Evolutionary conservation across 2,888 invertebrate species (phyloP), one percentile per base, ranked within the genome.

Genomic region (Elysia crispata): DNA sequence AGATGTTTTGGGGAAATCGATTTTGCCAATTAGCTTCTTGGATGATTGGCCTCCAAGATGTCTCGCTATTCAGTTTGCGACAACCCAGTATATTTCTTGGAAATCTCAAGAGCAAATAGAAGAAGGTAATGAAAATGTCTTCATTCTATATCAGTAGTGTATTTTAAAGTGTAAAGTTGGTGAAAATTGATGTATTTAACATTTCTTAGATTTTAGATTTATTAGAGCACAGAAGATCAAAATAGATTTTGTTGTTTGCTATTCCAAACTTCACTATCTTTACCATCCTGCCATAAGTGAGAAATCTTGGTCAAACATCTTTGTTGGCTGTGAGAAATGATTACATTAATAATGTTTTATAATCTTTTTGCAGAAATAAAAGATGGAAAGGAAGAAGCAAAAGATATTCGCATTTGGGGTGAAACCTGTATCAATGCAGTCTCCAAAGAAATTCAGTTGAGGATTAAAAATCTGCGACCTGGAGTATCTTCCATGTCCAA

Each of bases 51-150:
- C 92, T 0, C 92, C 92, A 1, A 84, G 88, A 69, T 92, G 91
- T 80, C 85, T 92, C 28, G 92, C 92, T 11, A 92, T 92, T 57
- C 92, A 92, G 87, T 92, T 92, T 86, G 92, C 92, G 18, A 92
- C 92, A 1, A 92, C 92, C 31, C 92, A 92, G 86, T 92, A 89
- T 84, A 90, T 92, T 73, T 86, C 83, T 3, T 90, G 91, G 91
- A 86, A 86, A 76, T 70, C 84, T 49, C 81, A 78, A 50, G 82
- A 80, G 18, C 80, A 82, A 33, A 78, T 81, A 15, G 33, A 79
- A 50, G 72, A 79, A 75, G 85, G 85, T 84, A 57, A 31, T 41
- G 3, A 41, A 6, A 11, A 41, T 41, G 11, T 41, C 41, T 41
- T 41, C 11, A 11, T 41, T 41, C 41, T 41, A 6, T 41, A 41